Conservation (phyloP, 2,797 vertebrate species). For the Epinephelus malabaricus region DNA sequence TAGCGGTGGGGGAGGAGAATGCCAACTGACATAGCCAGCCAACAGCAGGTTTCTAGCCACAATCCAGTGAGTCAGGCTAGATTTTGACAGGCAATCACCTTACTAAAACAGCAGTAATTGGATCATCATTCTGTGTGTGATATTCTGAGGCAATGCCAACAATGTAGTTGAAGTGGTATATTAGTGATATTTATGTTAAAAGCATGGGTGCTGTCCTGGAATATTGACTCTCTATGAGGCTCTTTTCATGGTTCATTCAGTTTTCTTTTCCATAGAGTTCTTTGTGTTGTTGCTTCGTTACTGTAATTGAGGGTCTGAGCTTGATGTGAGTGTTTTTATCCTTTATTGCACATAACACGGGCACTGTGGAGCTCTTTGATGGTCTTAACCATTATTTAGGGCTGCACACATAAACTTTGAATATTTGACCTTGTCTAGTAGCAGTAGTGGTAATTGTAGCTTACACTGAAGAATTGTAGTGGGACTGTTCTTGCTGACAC, state of each 20-base stretch:
- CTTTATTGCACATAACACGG: background rate
- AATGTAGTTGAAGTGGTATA: background rate
- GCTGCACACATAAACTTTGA: constrained; percentile 8
- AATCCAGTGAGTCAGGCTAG: no score
- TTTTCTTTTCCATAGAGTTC: constrained; percentile 8
- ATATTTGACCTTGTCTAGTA: constrained; percentile 2
- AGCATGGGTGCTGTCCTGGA: no score
- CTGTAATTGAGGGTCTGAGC: constrained; percentile 2
- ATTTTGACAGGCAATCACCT: background rate
- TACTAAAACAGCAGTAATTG: background rate
- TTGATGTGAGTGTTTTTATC: constrained; percentile 11
- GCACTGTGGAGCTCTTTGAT: background rate
- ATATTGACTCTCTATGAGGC: background rate
- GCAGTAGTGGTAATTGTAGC: background rate
- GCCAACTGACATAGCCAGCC: no score
- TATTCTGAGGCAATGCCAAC: background rate
- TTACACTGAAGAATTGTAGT: background rate
- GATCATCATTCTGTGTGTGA: background rate
- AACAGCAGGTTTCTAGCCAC: no score
- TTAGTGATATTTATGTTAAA: no score
- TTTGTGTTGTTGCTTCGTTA: constrained; percentile 5
- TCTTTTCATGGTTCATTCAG: background rate
- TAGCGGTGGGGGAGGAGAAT: no score
- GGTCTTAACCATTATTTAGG: constrained; percentile 3
- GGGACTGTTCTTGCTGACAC: background rate